Evolutionary conservation across 2,113 vertebrate genomes (phyloP).

Genomic region (Rhadina sibilatrix): DNA sequence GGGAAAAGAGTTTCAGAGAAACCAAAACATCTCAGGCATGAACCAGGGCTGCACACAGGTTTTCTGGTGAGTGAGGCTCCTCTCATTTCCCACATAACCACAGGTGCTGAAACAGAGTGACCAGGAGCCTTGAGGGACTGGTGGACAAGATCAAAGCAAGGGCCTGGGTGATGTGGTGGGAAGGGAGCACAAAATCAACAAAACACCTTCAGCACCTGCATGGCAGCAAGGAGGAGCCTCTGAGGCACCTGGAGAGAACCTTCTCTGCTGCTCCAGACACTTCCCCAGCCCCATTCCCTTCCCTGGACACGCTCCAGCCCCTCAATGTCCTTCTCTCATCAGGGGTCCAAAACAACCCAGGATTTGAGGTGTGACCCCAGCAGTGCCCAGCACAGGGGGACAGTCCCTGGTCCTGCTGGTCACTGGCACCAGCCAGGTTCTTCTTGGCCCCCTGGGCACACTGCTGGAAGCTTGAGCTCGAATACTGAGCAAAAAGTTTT

Average conservation of each 20-base stretch:
- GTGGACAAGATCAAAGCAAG: neutral
- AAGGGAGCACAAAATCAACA: neutral
- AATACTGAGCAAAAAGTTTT: neutral
- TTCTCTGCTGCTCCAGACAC: neutral
- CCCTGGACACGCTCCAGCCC: neutral
- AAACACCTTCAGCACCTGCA: neutral
- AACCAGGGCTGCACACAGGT: no score
- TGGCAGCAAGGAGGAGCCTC: fast-evolving
- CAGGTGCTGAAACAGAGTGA: no score
- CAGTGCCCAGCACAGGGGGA: neutral
- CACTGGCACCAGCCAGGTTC: neutral
- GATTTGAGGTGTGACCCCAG: neutral
- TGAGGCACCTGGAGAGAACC: neutral
- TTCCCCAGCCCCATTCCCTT: neutral
- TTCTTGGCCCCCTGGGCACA: neutral
- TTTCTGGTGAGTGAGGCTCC: neutral
- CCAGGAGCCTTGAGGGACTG: neutral
- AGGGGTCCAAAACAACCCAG: neutral
- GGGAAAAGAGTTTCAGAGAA: no score
- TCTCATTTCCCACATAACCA: neutral
- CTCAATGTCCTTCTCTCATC: neutral
- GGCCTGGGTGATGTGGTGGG: neutral
- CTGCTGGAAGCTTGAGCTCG: neutral
- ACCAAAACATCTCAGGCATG: no score
- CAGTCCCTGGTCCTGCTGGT: neutral